Evolutionary conservation across 1,140 invertebrate species (phyloP).

Genomic region (Rhizoglyphus robini): DNA sequence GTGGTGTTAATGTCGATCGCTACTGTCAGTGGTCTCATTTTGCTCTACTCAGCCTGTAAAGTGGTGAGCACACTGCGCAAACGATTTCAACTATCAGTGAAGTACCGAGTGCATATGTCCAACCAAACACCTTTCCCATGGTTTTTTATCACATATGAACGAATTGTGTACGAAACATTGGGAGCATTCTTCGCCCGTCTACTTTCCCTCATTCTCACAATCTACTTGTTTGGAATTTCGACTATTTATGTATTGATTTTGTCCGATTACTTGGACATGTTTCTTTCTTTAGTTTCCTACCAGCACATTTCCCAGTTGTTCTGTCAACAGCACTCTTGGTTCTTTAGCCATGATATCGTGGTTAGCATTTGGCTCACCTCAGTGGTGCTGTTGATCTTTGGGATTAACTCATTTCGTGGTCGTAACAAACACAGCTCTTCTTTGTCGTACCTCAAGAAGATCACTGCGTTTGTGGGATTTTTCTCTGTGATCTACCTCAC

Average conservation of each 20-base stretch:
- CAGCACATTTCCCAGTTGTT: background rate
- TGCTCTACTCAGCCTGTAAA: background rate
- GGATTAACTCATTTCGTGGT: background rate
- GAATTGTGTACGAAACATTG: constrained; percentile 2
- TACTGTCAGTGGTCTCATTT: background rate
- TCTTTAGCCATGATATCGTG: background rate
- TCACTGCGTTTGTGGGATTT: background rate
- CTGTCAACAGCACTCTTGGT: background rate
- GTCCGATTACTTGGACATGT: background rate
- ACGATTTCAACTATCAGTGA: constrained; percentile 2
- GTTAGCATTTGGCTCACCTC: background rate
- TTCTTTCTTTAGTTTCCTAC: background rate
- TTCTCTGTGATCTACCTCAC: background rate
- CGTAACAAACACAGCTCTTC: background rate
- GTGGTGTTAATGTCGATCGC: background rate
- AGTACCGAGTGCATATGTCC: background rate
- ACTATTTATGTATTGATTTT: background rate
- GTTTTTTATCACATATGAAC: constrained; percentile 3
- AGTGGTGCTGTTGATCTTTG: background rate
- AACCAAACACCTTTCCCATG: background rate
- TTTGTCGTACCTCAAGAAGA: background rate
- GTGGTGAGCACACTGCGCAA: background rate
- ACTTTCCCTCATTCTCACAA: background rate
- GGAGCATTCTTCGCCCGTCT: background rate
- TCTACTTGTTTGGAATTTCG: background rate